Base-by-base conservation (phyloP, 2,888 invertebrate genomes). In the Calephelis perditalis region DNA sequence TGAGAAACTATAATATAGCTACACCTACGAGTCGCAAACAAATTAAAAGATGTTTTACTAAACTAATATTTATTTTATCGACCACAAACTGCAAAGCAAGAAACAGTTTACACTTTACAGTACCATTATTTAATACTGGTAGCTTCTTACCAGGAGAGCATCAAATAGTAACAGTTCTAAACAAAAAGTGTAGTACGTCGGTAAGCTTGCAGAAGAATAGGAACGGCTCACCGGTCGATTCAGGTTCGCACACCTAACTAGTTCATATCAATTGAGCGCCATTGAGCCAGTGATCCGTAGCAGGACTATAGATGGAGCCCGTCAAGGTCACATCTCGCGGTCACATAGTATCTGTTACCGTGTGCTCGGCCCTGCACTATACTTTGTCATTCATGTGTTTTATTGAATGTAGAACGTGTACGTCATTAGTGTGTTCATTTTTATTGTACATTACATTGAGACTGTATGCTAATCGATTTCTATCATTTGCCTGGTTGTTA, bases 191-290 rank as follows among this genome's bases (percentile, higher is more conserved):
- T 47, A 11, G 47, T 57, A 35, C 35, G 54, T 45, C 6, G 40
- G 11, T 57, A 5, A 11, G 52, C 7, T 26, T 57, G 12, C 40
- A 52, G 47, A 54, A 54, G 35, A 57, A 57, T 57, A 36, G 40
- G 36, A 45, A 55, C 36, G 55, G 55, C 15, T 55, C 45, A 26
- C 49, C 15, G 10, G 15, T 26, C 49, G 15, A 26, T 49, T 77
- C 76, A 81, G 82, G 80, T 85, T 86, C 81, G 84, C 84, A 82
- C 79, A 81, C 81, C 75, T 81, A 85, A 82, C 82, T 86, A 86
- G 84, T 80, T 84, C 82, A 77, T 77, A 78, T 81, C 88, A 89
- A 89, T 89, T 89, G 88, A 84, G 72, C 74, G 82, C 77, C 82
- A 86, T 86, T 86, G 82, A 87, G 84, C 75, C 72, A 71, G 74